phyloP scores from a whole-genome alignment of 2,797 vertebrate genomes.

The Sebastes dallii region DNA sequence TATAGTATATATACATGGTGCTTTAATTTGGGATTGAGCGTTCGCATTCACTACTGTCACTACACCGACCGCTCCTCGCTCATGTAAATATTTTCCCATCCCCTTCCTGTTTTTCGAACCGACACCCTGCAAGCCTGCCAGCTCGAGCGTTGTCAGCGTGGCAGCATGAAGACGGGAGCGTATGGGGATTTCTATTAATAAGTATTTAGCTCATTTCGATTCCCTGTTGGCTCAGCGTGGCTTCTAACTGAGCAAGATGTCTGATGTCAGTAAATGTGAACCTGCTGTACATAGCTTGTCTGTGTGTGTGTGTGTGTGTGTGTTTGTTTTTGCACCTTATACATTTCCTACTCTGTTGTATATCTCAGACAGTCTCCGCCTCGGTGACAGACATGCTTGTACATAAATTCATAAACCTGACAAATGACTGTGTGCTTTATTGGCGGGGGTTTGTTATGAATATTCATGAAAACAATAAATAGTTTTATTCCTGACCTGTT shows the following conservation, averaged over 20 bases:
- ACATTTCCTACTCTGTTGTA: conserved; percentile 70
- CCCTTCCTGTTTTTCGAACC: conserved; percentile 10
- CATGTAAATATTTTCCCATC: conserved; percentile 55
- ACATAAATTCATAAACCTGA: conserved; percentile 76
- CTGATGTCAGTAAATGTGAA: conserved; percentile 70
- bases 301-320: neutral
- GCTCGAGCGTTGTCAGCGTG: conserved; percentile 11
- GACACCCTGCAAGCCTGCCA: conserved; percentile 19
- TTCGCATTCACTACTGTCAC: conserved; percentile 31
- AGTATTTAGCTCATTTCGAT: conserved; percentile 15
- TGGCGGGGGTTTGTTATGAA: neutral
- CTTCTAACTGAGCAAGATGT: conserved; percentile 9
- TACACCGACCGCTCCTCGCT: neutral
- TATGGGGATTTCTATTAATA: neutral
- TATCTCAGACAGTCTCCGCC: conserved; percentile 77
- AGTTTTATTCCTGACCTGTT: too few species aligned
- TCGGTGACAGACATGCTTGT: conserved; percentile 76
- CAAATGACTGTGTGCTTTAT: conserved; percentile 35
- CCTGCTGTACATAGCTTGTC: conserved; percentile 63
- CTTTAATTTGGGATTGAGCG: neutral
- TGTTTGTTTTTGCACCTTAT: conserved; percentile 84
- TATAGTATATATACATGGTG: conserved; percentile 37
- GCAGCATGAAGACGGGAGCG: conserved; percentile 2
- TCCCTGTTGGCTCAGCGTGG: neutral
- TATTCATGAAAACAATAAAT: neutral